Base-by-base conservation (phyloP, 92 coral and sea anemone species). In the Epizoanthus ramosus region DNA sequence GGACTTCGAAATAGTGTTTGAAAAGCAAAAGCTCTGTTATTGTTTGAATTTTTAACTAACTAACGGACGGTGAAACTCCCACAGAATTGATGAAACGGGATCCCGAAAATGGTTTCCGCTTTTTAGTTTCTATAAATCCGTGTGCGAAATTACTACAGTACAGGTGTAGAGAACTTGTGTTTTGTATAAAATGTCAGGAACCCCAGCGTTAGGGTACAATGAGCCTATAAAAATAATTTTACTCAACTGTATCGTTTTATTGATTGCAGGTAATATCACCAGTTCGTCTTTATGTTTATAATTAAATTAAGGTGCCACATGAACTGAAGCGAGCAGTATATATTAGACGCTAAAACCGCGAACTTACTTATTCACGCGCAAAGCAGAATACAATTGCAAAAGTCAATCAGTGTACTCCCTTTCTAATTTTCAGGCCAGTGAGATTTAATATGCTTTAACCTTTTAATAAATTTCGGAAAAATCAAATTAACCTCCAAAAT, bases 401-500 rank as follows among this genome's bases (percentile, higher is more conserved):
- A 77, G 82, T 77, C 82, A 77, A 77, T 69, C 70, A 61, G 9
- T 60, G 17, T 60, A 25, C 57, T 77, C 59, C 70, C 58, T 61
- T 69, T 60, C 82, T 77, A 77, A 77, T 77, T 77, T 77, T 77
- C 43, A 60, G 39, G 82, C 82, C 19, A 59, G 82, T 60, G 82
- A 77, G 82, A 77, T 77, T 60, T 77, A 77, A 77, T 77, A 77
- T 77, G 70, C 37, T 91, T 87, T 81, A 92, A 90, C 81, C 91
- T 91, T 80, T 91, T 88, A 90, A 90, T 90, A 79, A 84, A 80
- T 71, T 67, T 65, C 73, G 74, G 83, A 71, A 57, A 92, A 91
- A 92, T 88, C 84, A 89, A 91, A 93, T 93, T 89, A 93, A 86
- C 91, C 82, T 77, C 56, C 70, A 70, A 77, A 77, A 77, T 77